Base-by-base conservation (phyloP, 2,113 vertebrate species). In the Forbesichthys papilliferus region DNA sequence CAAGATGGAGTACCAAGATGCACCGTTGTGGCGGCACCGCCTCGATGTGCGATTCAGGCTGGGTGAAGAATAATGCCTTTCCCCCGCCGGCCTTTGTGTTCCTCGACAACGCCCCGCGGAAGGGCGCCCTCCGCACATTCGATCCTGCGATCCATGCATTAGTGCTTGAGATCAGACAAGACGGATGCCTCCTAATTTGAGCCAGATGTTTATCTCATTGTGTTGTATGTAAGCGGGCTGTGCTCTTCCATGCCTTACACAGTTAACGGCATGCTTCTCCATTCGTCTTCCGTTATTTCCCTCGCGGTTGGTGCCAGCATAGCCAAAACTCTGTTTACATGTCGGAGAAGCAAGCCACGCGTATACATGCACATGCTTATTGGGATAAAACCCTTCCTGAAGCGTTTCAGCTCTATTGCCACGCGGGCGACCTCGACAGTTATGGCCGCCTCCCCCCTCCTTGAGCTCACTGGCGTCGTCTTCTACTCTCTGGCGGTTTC, bases 131-230 rank as follows among this genome's bases (percentile, higher is more conserved):
- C 64, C 36, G 1, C 34, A 0, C 11, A 13, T 57, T 16, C 36
- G 48, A 60, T 48, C 53, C 10, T 81, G 84, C 66, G 75, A 64
- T 63, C 64, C 49, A 52, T 59, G 64, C 11, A 62, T 75, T 81
- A 16, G 69, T 73, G 78, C 83, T 73, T 1, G 42, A 11, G 76
- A 81, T 83, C 77, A 75, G 79, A 86, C 81, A 62, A 83, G 77
- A 84, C 75, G 60, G 77, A 74, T 77, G 66, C 78, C 72, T 73
- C 75, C 66, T 52, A 81, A 68, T 72, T 61, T 80, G 82, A 76
- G 78, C 84, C 75, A 82, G 82, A 86, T 87, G 78, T 77, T 87
- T 81, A 84, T 82, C 83, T 71, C 0, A 10, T 78, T 77, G 77
- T 72, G 71, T 49, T 49, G 65, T 33, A 48, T 12, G 13, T 78